A percentile compares a stretch with the other conserved stretches of the same genome.
phyloP scores from a whole-genome alignment of 92 coral and sea anemone species.

The Heteractis magnifica region DNA sequence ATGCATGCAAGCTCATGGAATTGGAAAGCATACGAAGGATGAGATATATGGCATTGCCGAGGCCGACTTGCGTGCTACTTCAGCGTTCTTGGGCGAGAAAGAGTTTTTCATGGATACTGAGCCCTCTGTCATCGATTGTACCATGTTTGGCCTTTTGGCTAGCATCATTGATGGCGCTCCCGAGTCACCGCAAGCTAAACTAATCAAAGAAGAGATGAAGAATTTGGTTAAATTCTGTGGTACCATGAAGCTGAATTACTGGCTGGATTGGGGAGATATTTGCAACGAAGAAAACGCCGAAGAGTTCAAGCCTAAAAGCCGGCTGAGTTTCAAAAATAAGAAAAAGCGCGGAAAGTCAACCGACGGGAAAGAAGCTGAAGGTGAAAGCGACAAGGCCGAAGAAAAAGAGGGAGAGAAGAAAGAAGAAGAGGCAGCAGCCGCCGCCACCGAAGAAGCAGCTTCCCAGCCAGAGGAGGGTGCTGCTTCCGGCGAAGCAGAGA shows the following conservation, averaged over 20 bases:
- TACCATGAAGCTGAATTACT: constrained; percentile 88
- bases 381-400: constrained; percentile 51
- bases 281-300: constrained; percentile 87
- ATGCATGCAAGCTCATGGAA: constrained; percentile 96
- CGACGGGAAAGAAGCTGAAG: constrained; percentile 58
- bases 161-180: constrained; percentile 80
- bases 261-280: constrained; percentile 91
- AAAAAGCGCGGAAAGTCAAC: constrained; percentile 64
- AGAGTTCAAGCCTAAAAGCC: constrained; percentile 82
- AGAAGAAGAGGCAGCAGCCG: constrained; percentile 45
- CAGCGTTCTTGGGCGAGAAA: constrained; percentile 79
- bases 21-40: constrained; percentile 93
- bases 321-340: constrained; percentile 78
- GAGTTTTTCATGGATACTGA: constrained; percentile 93
- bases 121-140: constrained; percentile 90
- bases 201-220: constrained; percentile 79
- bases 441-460: constrained; percentile 45
- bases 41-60: constrained; percentile 94
- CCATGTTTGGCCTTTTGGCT: constrained; percentile 93
- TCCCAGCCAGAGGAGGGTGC: constrained; percentile 55
- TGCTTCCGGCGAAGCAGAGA: constrained; percentile 56
- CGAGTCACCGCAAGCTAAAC: constrained; percentile 86
- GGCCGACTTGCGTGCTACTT: constrained; percentile 75
- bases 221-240: constrained; percentile 86
- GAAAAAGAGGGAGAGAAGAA: constrained; percentile 55